Base-by-base conservation (phyloP, 2,797 vertebrate genomes). In the Hydrophis major region DNA sequence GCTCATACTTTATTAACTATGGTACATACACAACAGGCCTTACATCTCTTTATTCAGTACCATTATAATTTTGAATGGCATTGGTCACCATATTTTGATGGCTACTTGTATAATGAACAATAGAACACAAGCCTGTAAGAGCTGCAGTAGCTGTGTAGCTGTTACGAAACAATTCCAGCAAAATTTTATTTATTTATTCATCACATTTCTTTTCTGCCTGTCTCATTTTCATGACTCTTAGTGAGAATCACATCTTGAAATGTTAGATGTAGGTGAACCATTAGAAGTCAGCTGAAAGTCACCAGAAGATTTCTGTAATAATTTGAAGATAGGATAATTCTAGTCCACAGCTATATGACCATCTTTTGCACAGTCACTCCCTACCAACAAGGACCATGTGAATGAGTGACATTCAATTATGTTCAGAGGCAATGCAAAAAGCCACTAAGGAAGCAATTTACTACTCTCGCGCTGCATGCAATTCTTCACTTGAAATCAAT, bases 321-420 rank as follows among this genome's bases (percentile, higher is more conserved):
- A 12, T 69, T 88, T 47, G 42, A 50, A 4, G 28, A 18, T 12
- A 56, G 10, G 32, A 32, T 90, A 7, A 56, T 53, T 90, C 28
- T 87, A 59, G 20, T 74, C 28, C 91, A 93, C 97, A 95, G 95
- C 96, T 97, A 96, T 97, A 83, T 95, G 96, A 96, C 96, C 97
- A 96, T 97, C 94, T 93, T 97, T 92, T 96, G 93, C 5, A 0
- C 92, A 60, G 93, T 50, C 0, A 66, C 88, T 98, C 96, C 97
- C 97, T 97, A 97, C 97, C 96, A 96, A 92, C 95, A 97, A 97
- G 95, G 97, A 97, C 94, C 96, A 95, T 96, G 96, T 96, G 97
- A 97, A 97, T 87, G 94, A 95, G 97, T 97, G 97, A 96, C 97
- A 97, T 98, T 98, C 97, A 97, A 97, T 98, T 97, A 97, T 94